Evolutionary conservation across 2,797 vertebrate species (phyloP), one percentile per base, ranked within the genome.

Genomic region (Psittacula echo): DNA sequence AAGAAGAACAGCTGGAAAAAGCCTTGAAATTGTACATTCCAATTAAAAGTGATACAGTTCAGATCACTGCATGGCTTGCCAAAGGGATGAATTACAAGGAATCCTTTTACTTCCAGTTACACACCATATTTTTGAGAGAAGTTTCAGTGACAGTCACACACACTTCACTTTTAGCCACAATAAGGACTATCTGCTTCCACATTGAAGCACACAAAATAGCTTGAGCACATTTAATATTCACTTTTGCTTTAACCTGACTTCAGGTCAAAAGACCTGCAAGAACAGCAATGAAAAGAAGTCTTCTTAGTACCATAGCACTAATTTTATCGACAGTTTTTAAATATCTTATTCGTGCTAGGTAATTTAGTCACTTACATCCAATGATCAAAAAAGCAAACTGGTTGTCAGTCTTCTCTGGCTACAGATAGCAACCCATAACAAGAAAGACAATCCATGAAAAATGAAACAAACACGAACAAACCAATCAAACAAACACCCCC

Each of bases 11-110:
- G 47, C 54, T 70, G 80, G 26, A 79, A 95, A 70, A 89, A 68
- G 60, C 56, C 51, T 92, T 74, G 32, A 67, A 75, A 91, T 62
- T 50, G 58, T 62, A 81, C 53, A 68, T 75, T 68, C 39, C 62
- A 84, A 74, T 94, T 93, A 89, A 66, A 91, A 89, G 29, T 42
- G 24, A 86, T 44, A 68, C 15, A 79, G 71, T 82, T 70, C 85
- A 94, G 92, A 93, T 45, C 58, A 76, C 0, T 39, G 47, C 37
- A 85, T 45, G 14, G 20, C 87, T 71, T 85, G 68, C 42, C 37
- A 42, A 68, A 84, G 7, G 30, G 44, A 94, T 27, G 62, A 78
- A 90, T 66, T 60, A 90, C 53, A 93, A 92, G 65, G 60, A 82
- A 85, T 51, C 41, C 39, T 92, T 92, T 67, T 48, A 77, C 34